Base-by-base conservation (phyloP, 2,113 vertebrate genomes). In the Tauraco erythrolophus region DNA sequence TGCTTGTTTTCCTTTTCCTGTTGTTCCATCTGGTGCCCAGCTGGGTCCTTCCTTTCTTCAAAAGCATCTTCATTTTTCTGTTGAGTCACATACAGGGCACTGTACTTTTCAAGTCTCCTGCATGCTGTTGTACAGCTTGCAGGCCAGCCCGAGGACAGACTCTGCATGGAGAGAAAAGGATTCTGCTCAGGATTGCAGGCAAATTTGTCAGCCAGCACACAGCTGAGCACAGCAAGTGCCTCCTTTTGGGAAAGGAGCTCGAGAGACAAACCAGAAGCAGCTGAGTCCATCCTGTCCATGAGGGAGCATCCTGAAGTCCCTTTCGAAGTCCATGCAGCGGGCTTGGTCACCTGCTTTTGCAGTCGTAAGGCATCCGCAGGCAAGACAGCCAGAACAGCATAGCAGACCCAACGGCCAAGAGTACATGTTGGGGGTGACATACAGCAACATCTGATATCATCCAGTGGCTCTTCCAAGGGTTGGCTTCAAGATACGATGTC, bases 41-140 rank as follows among this genome's bases (percentile, higher is more conserved):
- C 80, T 91, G 91, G 69, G 48, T 68, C 45, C 37, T 95, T 89
- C 74, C 74, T 89, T 89, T 90, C 92, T 97, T 92, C 91, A 96
- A 96, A 95, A 89, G 86, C 80, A 86, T 88, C 79, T 92, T 93
- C 33, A 39, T 71, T 17, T 91, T 94, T 84, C 89, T 82, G 25
- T 79, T 89, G 86, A 71, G 69, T 84, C 89, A 92, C 24, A 80
- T 13, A 74, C 35, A 72, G 53, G 16, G 31, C 0, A 1, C 31
- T 82, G 71, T 25, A 60, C 76, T 92, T 97, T 89, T 82, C 77
- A 91, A 65, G 61, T 41, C 50, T 89, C 79, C 39, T 71, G n/a
- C 24, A 37, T 12, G 53, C 51, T 3, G 1, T 4, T 70, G 79
- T 46, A 77, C 31, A 93, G 41, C 35, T 80, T 25, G 27, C 66